A percentile compares a stretch with the other conserved stretches of the same genome.
These are phyloP conservation scores for Macrochelys suwanniensis DNA, from an alignment of 2,797 vertebrate genomes.

Conservation along the genomic window DNA sequence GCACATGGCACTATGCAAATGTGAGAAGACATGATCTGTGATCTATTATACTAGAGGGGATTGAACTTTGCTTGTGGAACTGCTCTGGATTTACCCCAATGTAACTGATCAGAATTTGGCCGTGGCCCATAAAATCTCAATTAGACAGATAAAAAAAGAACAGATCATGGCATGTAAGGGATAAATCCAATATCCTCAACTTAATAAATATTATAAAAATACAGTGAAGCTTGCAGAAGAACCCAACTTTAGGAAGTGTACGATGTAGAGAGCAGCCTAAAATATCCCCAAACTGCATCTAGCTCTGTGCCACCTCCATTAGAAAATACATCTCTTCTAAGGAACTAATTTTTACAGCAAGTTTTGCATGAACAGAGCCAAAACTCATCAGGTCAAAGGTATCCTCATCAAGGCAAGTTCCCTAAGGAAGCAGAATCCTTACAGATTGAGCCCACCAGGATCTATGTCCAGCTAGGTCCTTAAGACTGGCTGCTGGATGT, in stretches of 20 bases:
- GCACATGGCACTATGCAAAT: background rate
- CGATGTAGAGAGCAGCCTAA: background rate
- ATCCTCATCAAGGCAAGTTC: background rate
- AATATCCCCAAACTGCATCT: background rate
- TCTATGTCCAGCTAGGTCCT: background rate
- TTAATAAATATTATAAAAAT: background rate
- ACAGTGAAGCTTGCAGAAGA: background rate
- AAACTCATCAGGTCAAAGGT: background rate
- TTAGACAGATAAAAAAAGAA: background rate
- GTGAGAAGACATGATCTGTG: background rate
- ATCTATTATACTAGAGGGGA: background rate
- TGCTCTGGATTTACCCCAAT: background rate
- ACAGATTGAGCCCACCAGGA: background rate
- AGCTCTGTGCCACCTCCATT: background rate
- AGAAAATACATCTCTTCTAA: background rate
- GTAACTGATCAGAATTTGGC: fast-evolving
- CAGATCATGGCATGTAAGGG: background rate
- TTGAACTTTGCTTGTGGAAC: fast-evolving
- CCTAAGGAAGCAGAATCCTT: background rate
- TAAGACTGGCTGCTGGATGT: background rate
- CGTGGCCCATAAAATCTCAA: background rate
- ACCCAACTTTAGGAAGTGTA: background rate
- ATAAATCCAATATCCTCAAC: background rate
- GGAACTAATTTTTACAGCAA: background rate
- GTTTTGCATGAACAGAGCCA: background rate